Conservation (phyloP, 2,113 vertebrate species). For the Girardinichthys multiradiatus region DNA sequence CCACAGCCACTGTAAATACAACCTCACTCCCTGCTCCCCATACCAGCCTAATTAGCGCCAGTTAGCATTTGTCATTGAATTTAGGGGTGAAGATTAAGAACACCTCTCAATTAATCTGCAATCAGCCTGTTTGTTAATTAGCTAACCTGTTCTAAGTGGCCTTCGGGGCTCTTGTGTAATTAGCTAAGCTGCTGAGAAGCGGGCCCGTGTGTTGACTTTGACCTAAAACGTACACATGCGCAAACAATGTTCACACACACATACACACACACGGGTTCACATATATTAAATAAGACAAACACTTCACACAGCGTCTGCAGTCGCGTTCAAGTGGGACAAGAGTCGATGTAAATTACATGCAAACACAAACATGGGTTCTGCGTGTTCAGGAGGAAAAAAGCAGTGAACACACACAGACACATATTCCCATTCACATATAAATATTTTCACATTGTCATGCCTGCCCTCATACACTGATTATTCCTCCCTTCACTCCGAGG, state of each 20-base stretch:
- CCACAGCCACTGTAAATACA: conserved; percentile 66
- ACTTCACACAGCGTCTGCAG: conserved; percentile 30
- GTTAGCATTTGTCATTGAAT: conserved; percentile 78
- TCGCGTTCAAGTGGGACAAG: conserved; percentile 61
- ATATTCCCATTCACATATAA: conserved; percentile 47
- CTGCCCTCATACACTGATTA: conserved; percentile 52
- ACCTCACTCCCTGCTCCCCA: conserved; percentile 58
- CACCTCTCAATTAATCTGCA: conserved; percentile 81
- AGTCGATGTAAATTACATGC: conserved; percentile 41
- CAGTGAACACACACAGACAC: conserved; percentile 1
- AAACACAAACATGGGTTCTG: conserved; percentile 40
- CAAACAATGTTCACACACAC: conserved; percentile 24
- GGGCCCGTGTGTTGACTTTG: conserved; percentile 74
- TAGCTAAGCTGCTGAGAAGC: conserved; percentile 76
- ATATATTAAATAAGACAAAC: conserved; percentile 24
- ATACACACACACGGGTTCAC: conserved; percentile 15
- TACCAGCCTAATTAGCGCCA: conserved; percentile 71
- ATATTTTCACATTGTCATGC: conserved; percentile 58
- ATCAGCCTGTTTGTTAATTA: conserved; percentile 82
- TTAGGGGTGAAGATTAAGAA: conserved; percentile 79
- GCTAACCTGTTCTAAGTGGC: conserved; percentile 80
- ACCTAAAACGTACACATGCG: conserved; percentile 56
- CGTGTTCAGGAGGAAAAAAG: conserved; percentile 29
- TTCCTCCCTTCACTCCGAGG: conserved; percentile 42
- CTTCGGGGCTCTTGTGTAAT: conserved; percentile 79